Conservation (phyloP, 2,888 invertebrate genomes). For the Euphydryas editha region DNA sequence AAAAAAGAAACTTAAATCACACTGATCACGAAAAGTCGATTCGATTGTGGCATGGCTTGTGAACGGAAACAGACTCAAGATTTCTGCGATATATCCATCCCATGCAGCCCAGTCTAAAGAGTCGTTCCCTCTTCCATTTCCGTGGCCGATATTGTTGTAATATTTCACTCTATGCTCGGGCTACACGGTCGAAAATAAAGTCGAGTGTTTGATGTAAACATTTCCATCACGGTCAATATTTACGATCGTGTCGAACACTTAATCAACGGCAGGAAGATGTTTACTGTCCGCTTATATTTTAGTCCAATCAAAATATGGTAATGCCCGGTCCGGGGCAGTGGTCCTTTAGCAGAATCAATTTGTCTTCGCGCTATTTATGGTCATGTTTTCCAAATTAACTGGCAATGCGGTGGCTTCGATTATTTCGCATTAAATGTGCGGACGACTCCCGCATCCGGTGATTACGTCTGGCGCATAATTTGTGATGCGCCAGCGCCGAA, state of each 20-base stretch:
- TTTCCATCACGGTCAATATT: slow-evolving; percentile 61
- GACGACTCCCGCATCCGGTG: slow-evolving; percentile 83
- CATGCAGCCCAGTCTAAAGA: slow-evolving; percentile 32
- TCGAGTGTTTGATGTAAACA: slow-evolving; percentile 57
- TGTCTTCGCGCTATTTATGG: slow-evolving; percentile 74
- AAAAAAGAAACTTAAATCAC: slow-evolving; percentile 65
- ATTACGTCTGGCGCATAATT: slow-evolving; percentile 79
- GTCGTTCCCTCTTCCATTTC: slow-evolving; percentile 25
- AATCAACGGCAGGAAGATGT: slow-evolving; percentile 72
- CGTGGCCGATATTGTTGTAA: slow-evolving; percentile 38
- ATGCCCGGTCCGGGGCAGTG: slow-evolving; percentile 58
- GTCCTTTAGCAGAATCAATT: slow-evolving; percentile 73
- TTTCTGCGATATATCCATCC: slow-evolving; percentile 62
- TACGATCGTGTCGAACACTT: slow-evolving; percentile 64
- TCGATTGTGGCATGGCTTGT: slow-evolving; percentile 55
- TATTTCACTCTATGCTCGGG: slow-evolving; percentile 44
- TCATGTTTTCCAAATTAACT: slow-evolving; percentile 80
- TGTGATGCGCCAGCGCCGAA: slow-evolving; percentile 76
- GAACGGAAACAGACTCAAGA: slow-evolving; percentile 61
- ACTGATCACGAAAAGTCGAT: slow-evolving; percentile 56
- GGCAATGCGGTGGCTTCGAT: slow-evolving; percentile 83
- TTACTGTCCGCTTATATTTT: slow-evolving; percentile 68
- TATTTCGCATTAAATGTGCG: slow-evolving; percentile 81
- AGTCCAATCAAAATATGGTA: slow-evolving; percentile 79
- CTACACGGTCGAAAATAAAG: slow-evolving; percentile 56